A percentile compares a stretch with the other conserved stretches of the same genome.
Conservation (phyloP, 2,888 invertebrate genomes). For the Caenorhabditis becei region DNA sequence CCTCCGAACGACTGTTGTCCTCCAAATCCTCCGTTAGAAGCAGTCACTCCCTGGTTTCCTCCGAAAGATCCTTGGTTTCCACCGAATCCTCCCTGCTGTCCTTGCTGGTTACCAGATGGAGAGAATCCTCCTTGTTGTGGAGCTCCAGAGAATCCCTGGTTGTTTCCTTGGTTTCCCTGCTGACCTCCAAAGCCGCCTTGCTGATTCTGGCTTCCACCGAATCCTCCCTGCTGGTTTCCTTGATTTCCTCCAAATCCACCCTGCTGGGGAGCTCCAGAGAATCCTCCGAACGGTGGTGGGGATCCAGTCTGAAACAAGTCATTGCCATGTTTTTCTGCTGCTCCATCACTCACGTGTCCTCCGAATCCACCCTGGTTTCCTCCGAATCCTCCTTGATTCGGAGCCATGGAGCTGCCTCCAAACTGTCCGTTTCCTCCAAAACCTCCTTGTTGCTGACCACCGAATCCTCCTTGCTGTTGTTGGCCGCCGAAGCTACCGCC, state of each 20-base stretch:
- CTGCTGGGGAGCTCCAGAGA: conserved; percentile 47
- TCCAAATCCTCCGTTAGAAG: conserved; percentile 12
- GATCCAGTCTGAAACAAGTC: conserved; percentile 23
- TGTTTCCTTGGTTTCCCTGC: conserved; percentile 9
- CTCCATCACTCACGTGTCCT: conserved; percentile 9
- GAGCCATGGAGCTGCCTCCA: conserved; percentile 18
- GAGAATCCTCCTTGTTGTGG: not conserved
- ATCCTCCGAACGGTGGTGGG: conserved; percentile 38
- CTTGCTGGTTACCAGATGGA: conserved; percentile 18
- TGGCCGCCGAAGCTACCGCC: conserved; percentile 25
- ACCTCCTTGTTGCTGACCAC: conserved; percentile 45
- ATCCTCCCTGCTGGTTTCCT: conserved; percentile 32
- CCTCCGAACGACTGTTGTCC: conserved; percentile 7
- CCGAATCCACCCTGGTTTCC: conserved; percentile 31
- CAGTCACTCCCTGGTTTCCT: conserved; percentile 15
- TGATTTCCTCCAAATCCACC: conserved; percentile 21
- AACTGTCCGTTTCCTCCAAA: conserved; percentile 21
- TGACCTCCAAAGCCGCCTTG: conserved; percentile 11
- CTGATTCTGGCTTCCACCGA: conserved; percentile 5
- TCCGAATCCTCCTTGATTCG: conserved; percentile 18
- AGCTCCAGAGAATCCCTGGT: not conserved
- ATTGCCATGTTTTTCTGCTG: not conserved
- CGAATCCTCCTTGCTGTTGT: conserved; percentile 23
- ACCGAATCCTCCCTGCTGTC: conserved; percentile 32
- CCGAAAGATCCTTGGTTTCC: conserved; percentile 19